Percentiles rank a stretch among this genome's conserved stretches.
These are phyloP conservation scores for Diadophis punctatus DNA, from an alignment of 2,113 vertebrate species.

Conservation along the genomic window DNA sequence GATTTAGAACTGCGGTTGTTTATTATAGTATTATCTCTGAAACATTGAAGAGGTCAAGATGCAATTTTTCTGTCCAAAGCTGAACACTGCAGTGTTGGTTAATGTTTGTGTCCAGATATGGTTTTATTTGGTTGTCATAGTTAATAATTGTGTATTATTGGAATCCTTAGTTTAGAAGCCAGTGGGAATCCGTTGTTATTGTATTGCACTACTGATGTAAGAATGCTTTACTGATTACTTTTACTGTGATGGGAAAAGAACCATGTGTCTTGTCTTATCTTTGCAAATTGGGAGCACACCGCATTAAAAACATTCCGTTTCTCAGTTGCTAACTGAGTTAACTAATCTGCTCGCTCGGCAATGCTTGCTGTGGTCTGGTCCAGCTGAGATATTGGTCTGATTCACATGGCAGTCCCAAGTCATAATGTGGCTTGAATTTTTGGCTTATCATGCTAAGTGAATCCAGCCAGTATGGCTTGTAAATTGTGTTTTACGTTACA, in stretches of 20 bases:
- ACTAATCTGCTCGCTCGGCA: neutral
- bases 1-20: neutral
- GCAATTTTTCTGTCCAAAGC: slow-evolving; percentile 21
- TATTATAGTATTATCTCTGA: neutral
- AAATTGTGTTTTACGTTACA: neutral
- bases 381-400: neutral
- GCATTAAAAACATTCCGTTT: neutral
- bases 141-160: neutral
- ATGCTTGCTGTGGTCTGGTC: too few relatives aligned
- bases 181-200: neutral
- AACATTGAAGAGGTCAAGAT: neutral
- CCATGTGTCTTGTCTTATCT: neutral
- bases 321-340: neutral
- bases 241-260: neutral
- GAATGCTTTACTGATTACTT: neutral
- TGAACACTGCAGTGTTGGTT: neutral
- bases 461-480: neutral
- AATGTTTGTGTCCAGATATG: neutral
- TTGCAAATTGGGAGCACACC: neutral
- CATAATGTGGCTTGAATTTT: neutral
- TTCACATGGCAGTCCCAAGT: neutral
- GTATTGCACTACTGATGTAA: neutral
- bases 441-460: neutral
- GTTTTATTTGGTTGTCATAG: neutral
- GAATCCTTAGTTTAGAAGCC: neutral